Evolutionary conservation across 2,113 vertebrate species (phyloP), one percentile per base, ranked within the genome.

Genomic region (Dromas ardeola): DNA sequence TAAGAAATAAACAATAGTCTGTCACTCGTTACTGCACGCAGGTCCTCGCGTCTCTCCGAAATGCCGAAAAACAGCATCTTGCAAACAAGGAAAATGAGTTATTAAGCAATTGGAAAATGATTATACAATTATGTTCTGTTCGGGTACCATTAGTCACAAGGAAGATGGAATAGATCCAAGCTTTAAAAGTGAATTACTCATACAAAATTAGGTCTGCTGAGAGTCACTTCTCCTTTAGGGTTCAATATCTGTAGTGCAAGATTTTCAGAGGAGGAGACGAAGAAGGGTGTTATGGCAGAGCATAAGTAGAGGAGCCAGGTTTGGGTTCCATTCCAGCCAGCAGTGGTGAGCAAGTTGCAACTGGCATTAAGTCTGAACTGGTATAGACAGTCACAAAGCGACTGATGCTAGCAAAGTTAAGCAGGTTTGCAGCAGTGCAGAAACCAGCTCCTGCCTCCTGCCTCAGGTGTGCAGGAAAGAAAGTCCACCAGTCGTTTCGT

Each of bases 101-200:
- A 95, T 98, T 97, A 97, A 96, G 97, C 96, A 98, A 97, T 90
- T 95, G 96, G 90, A 96, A 98, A 97, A 95, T 96, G 81, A 98
- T 98, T 98, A 97, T 96, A 92, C 92, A 98, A 98, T 98, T 96
- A 96, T 77, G 53, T 94, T 97, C 95, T 91, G 93, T 96, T 98
- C 58, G 3, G 97, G 93, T 97, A 94, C 95, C 97, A 97, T 98
- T 98, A 97, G 97, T 98, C 98, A 98, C 90, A 97, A 93, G 93
- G 93, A 97, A 98, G 69, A 97, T 97, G 97, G 97, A 97, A 97
- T 88, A 91, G 62, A 96, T 95, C 95, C 93, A 97, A 95, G 95
- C 92, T 97, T 97, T 95, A 96, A 94, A 98, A 96, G 91, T 84
- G 55, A 98, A 95, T 98, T 98, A 95, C 84, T 98, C 97, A 94